These are phyloP conservation scores for Pogonomyrmex californicus DNA, from an alignment of 1,140 invertebrate species.

Conservation along the genomic window DNA sequence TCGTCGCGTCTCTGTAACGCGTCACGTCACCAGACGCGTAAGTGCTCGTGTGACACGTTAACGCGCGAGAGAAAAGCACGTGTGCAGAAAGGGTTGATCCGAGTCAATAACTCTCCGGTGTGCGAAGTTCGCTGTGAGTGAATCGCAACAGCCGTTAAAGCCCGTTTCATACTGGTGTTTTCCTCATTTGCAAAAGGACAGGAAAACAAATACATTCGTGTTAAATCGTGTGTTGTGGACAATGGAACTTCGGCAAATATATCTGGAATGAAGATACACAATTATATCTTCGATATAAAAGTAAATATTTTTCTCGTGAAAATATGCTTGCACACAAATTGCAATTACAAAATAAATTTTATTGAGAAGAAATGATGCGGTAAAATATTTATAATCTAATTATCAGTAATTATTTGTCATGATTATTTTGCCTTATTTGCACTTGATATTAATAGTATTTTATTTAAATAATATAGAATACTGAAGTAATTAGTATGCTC, in stretches of 20 bases:
- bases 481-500: background rate
- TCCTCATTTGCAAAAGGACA: background rate
- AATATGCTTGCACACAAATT: background rate
- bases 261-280: background rate
- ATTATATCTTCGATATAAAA: background rate
- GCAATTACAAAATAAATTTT: background rate
- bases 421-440: background rate
- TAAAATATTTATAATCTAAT: background rate
- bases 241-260: background rate
- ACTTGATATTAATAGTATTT: background rate
- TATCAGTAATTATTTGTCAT: background rate
- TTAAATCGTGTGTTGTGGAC: background rate
- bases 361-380: background rate
- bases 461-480: background rate
- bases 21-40: constrained; percentile 21
- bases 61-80: constrained; percentile 1
- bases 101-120: constrained; percentile 73
- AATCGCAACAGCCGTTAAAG: constrained; percentile 77
- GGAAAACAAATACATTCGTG: background rate
- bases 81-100: constrained; percentile 27
- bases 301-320: background rate
- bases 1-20: constrained; percentile 29
- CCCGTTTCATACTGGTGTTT: background rate
- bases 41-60: constrained; percentile 31
- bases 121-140: constrained; percentile 41